Percentiles rank a stretch among this genome's conserved stretches.
Evolutionary conservation across 2,113 vertebrate genomes (phyloP).

Genomic region (Chlorodrepanis virens): DNA sequence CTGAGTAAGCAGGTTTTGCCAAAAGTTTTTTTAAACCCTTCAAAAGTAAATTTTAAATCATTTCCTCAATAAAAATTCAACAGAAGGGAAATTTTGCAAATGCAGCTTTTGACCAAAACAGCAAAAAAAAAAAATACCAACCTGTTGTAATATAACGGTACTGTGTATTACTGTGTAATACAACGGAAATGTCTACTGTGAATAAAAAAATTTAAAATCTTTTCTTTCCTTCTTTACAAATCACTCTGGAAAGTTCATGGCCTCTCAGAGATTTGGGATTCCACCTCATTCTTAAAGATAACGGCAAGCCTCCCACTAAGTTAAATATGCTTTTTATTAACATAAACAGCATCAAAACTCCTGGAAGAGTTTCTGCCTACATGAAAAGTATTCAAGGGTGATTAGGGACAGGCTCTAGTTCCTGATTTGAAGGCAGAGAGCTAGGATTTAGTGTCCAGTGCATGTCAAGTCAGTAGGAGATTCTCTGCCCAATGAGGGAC

Average conservation of each 20-base stretch:
- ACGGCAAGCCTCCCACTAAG: neutral
- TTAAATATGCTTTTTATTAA: neutral
- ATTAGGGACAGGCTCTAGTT: neutral
- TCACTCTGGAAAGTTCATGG: neutral
- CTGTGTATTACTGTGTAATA: too few species aligned
- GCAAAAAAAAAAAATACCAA: neutral
- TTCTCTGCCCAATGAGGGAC: neutral
- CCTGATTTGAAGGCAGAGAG: neutral
- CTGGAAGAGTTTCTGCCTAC: neutral
- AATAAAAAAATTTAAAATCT: neutral
- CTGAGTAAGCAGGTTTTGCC: neutral
- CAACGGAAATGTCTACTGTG: neutral
- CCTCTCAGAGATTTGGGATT: neutral
- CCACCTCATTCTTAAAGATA: neutral
- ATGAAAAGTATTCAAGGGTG: neutral
- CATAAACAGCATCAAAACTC: neutral
- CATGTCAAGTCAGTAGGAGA: neutral
- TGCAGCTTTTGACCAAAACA: neutral
- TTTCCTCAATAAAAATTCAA: neutral
- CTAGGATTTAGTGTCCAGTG: neutral
- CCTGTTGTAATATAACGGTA: neutral
- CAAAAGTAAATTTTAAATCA: neutral
- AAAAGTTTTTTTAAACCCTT: neutral
- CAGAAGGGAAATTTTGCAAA: neutral
- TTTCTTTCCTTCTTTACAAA: neutral